A percentile compares a stretch with the other conserved stretches of the same genome.
phyloP scores from a whole-genome alignment of 2,888 invertebrate species.

The Monoplex corrugatus region DNA sequence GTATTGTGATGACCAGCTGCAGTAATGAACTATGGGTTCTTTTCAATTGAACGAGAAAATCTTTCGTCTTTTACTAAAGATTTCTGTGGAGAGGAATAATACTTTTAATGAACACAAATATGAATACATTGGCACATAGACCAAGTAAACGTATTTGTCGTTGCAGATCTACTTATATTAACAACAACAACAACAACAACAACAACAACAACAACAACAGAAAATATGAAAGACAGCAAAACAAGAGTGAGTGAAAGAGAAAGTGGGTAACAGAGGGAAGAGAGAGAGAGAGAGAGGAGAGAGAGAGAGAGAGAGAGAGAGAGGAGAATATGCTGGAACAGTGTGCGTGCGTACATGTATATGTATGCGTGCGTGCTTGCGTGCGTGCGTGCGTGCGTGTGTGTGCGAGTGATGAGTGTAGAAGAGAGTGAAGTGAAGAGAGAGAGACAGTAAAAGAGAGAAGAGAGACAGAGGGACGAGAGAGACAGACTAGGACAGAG shows the following conservation, averaged over 20 bases:
- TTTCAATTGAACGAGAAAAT: no score
- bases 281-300: not conserved
- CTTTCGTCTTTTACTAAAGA: no score
- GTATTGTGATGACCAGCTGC: no score
- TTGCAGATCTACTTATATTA: no score
- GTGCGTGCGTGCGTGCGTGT: constrained; percentile 29
- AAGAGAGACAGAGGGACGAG: not conserved
- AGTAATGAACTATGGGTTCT: no score
- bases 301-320: not conserved
- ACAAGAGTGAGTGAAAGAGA: not conserved
- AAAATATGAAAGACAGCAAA: not conserved
- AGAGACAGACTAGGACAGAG: not conserved
- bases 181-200: no score
- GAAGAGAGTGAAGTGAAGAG: constrained; percentile 21
- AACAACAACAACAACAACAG: not conserved
- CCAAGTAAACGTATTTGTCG: no score
- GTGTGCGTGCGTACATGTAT: not conserved
- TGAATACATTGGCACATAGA: no score
- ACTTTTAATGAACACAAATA: no score
- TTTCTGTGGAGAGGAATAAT: no score
- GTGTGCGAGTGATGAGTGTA: not conserved
- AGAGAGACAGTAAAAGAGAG: not conserved
- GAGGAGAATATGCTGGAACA: not conserved
- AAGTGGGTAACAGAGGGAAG: not conserved
- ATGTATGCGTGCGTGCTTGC: constrained; percentile 28